Base-by-base conservation (phyloP, 2,113 vertebrate genomes). In the Dicrurus megarhynchus region DNA sequence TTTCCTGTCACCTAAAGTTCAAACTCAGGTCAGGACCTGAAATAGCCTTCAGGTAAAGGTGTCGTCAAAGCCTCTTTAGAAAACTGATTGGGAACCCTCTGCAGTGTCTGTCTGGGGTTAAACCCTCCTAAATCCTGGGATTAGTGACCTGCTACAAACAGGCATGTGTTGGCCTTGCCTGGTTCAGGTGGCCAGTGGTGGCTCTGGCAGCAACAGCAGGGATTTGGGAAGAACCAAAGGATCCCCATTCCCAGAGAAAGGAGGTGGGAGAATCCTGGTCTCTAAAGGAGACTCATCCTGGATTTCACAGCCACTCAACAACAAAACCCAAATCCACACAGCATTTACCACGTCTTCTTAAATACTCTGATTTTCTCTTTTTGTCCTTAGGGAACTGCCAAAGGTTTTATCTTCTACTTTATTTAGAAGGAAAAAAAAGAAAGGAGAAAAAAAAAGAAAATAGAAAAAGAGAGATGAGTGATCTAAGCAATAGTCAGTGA, bases 11-110 rank as follows among this genome's bases (percentile, higher is more conserved):
- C 22, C 32, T 53, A 2, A 55, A n/a, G 60, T 59, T 93, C 73
- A 74, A 89, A 70, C 44, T 60, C 42, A 7, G 91, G 86, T 91
- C 64, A 84, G 73, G 71, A 35, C 56, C 89, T 85, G 64, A 86
- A 96, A 95, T 30, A 90, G 80, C 60, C 7, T 74, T 61, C 80
- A 92, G 69, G 87, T 75, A 95, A 90, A 80, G 52, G 56, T 60
- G 32, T 68, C 60, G 81, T 55, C 87, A 93, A 95, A 95, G 89
- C 79, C 52, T 96, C 93, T 95, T 97, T 84, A 77, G 86, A 20
- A 84, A 95, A 90, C 76, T n/a, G 86, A 86, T 27, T 77, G 63
- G 53, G 59, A 93, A 67, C 35, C 88, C 79, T 87, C 50, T 63
- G 52, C 75, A 77, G 39, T 3, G 32, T 35, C 84, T 50, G 80